Evolutionary conservation across 2,888 invertebrate species (phyloP), one percentile per base, ranked within the genome.

Genomic region (Catocala sponsa): DNA sequence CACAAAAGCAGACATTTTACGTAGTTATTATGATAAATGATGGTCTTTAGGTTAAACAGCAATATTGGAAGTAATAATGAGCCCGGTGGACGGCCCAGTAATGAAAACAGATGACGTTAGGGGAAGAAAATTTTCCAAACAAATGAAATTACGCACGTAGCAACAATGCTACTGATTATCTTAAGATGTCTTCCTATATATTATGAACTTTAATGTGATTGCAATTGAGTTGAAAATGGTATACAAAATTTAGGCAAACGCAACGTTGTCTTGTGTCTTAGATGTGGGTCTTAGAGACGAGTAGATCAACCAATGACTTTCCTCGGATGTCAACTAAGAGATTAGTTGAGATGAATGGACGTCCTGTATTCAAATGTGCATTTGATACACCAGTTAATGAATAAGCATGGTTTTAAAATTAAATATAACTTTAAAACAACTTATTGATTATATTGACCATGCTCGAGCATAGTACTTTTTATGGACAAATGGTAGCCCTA

Each of bases 101-200:
- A 85, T 83, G 83, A 85, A 83, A 84, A 85, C 80, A 76, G 77
- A 84, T 84, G 82, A 80, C 70, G 79, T 74, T 72, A 69, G 73
- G 76, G 73, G 57, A 70, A 73, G 72, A 74, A 74, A 75, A 71
- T 63, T 69, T 77, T 72, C 60, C 66, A 65, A 76, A 74, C 72
- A 79, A 79, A 78, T 80, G 65, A 76, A 78, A 79, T 72, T 68
- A 71, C 55, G 55, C 59, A 63, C 63, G 59, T 55, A 58, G 60
- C 52, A 68, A 56, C 60, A 63, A 51, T 65, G 47, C 5, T 61
- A 63, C 49, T 63, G 62, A 66, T 60, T 63, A 46, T 63, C 42
- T 53, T 59, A 35, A 13, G 50, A 55, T 52, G 54, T 59, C 4
- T 62, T 50, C 41, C 54, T 56, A 11, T 44, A 50, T 41, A 64